phyloP scores from a whole-genome alignment of 2,797 vertebrate genomes.

The Caiman crocodilus region DNA sequence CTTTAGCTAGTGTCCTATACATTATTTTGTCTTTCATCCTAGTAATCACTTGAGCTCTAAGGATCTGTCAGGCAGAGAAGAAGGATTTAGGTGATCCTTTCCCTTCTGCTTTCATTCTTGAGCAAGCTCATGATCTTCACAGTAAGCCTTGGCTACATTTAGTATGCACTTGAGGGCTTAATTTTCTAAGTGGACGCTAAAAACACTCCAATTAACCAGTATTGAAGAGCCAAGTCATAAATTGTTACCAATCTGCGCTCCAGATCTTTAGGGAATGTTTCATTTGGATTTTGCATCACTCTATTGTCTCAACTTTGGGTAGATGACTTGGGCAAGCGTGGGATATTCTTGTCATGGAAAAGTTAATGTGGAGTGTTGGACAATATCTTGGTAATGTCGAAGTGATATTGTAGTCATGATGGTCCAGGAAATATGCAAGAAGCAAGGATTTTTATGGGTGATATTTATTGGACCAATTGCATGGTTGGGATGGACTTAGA shows the following conservation, averaged over 20 bases:
- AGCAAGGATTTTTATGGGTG: too few species aligned
- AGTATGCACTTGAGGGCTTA: background rate
- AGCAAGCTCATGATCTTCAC: background rate
- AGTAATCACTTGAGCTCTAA: background rate
- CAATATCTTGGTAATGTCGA: too few species aligned
- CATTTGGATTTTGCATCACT: background rate
- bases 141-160: background rate
- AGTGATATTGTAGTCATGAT: too few species aligned
- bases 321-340: background rate
- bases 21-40: background rate
- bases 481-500: too few species aligned
- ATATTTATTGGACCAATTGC: too few species aligned
- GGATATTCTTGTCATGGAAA: background rate
- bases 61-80: background rate
- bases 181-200: background rate
- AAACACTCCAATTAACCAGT: background rate
- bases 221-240: background rate
- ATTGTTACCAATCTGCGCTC: background rate
- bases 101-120: background rate
- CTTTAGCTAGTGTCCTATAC: background rate
- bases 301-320: background rate
- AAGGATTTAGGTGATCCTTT: background rate
- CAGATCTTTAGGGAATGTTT: background rate
- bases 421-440: too few species aligned
- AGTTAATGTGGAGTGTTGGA: background rate